Conservation (phyloP, 2,797 vertebrate species). For the Chelonia mydas region DNA sequence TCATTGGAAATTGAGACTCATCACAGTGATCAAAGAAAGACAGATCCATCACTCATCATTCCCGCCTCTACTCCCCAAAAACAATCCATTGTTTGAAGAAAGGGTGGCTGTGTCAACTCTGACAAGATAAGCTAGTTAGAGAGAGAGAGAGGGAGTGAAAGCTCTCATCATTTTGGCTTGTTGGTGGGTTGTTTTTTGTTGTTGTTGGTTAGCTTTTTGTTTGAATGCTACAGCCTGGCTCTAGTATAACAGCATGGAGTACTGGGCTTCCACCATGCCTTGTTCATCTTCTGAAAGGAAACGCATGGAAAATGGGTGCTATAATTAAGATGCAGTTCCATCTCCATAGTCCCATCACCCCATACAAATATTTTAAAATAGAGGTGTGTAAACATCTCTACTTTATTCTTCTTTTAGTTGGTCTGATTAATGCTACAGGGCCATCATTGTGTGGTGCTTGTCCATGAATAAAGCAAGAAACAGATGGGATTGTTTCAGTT, state of each 20-base stretch:
- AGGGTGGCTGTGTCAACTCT: neutral
- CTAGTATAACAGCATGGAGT: neutral
- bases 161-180: constrained; percentile 26
- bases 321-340: neutral
- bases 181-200: neutral
- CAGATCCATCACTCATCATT: neutral
- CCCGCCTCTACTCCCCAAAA: neutral
- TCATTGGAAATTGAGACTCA: neutral
- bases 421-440: neutral
- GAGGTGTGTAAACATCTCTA: neutral
- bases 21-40: neutral
- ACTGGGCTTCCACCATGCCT: neutral
- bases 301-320: neutral
- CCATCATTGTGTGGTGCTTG: neutral
- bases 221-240: neutral
- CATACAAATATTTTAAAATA: neutral
- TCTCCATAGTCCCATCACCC: neutral
- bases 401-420: neutral
- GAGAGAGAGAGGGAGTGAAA: neutral
- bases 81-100: neutral
- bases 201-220: neutral
- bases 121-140: neutral
- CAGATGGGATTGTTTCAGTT: neutral
- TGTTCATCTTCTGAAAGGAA: constrained; percentile 15
- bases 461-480: neutral